A percentile compares a stretch with the other conserved stretches of the same genome.
phyloP scores from a whole-genome alignment of 2,113 vertebrate genomes.

The Polypterus bichir region DNA sequence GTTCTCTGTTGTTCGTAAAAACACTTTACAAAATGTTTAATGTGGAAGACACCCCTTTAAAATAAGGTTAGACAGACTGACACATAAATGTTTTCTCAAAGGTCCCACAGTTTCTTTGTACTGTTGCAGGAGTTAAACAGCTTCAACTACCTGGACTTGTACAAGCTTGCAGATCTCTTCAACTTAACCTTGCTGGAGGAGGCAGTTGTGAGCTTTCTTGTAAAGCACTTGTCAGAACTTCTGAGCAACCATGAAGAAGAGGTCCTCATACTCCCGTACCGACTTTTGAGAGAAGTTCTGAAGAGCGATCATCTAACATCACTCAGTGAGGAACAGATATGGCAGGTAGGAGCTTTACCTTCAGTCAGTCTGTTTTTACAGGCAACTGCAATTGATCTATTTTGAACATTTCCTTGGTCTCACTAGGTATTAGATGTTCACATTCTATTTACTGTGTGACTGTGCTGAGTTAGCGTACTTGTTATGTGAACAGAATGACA shows the following conservation, averaged over 20 bases:
- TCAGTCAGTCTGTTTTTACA: too few species aligned
- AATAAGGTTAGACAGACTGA: too few species aligned
- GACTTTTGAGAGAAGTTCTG: conserved; percentile 83
- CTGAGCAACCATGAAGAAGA: conserved; percentile 75
- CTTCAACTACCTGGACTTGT: conserved; percentile 94
- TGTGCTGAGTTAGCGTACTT: too few species aligned
- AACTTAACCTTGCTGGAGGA: conserved; percentile 87
- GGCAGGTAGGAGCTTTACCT: conserved; percentile 64
- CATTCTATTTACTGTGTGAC: too few species aligned
- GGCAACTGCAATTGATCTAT: too few species aligned
- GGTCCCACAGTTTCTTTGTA: neutral
- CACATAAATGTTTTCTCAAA: too few species aligned
- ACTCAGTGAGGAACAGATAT: conserved; percentile 88
- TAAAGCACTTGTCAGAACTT: conserved; percentile 88
- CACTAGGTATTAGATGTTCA: too few species aligned
- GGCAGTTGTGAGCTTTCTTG: conserved; percentile 85
- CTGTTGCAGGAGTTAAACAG: conserved; percentile 77
- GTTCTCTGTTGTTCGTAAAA: too few species aligned
- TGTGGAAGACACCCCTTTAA: too few species aligned
- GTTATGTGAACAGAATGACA: too few species aligned
- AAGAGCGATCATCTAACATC: conserved; percentile 93
- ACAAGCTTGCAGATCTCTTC: conserved; percentile 91
- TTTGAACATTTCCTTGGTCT: too few species aligned
- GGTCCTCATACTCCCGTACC: conserved; percentile 76
- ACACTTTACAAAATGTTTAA: too few species aligned